phyloP scores from a whole-genome alignment of 2,888 invertebrate species.

The Molanna angustata region DNA sequence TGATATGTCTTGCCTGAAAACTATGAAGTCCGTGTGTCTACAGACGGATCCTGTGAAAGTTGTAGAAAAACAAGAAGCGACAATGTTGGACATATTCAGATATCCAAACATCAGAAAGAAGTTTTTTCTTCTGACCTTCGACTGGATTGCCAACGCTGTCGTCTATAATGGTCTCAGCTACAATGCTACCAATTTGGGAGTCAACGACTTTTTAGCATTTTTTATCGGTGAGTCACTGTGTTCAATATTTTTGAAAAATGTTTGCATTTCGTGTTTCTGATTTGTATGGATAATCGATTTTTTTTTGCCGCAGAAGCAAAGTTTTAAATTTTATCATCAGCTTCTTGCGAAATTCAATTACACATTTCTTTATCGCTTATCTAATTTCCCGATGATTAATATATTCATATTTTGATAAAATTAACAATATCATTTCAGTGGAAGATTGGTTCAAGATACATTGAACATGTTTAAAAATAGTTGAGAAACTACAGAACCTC shows the following conservation, averaged over 20 bases:
- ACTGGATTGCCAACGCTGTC: constrained; percentile 66
- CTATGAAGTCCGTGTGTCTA: constrained; percentile 8
- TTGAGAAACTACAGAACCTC: too few species aligned
- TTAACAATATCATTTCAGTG: too few species aligned
- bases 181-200: constrained; percentile 64
- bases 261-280: too few species aligned
- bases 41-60: constrained; percentile 3
- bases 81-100: constrained; percentile 60
- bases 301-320: too few species aligned
- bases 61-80: constrained; percentile 43
- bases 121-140: constrained; percentile 62
- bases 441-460: too few species aligned
- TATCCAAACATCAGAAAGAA: constrained; percentile 66
- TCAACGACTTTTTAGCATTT: constrained; percentile 66
- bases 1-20: too few species aligned
- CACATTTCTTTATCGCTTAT: too few species aligned
- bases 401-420: too few species aligned
- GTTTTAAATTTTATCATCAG: neutral
- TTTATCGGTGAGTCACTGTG: constrained; percentile 54
- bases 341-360: too few species aligned
- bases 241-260: neutral
- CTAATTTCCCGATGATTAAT: too few species aligned
- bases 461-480: too few species aligned
- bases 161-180: constrained; percentile 67
- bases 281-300: too few species aligned